These are phyloP conservation scores for Chouioia cunea DNA, from an alignment of 2,888 invertebrate genomes.

Conservation along the genomic window DNA sequence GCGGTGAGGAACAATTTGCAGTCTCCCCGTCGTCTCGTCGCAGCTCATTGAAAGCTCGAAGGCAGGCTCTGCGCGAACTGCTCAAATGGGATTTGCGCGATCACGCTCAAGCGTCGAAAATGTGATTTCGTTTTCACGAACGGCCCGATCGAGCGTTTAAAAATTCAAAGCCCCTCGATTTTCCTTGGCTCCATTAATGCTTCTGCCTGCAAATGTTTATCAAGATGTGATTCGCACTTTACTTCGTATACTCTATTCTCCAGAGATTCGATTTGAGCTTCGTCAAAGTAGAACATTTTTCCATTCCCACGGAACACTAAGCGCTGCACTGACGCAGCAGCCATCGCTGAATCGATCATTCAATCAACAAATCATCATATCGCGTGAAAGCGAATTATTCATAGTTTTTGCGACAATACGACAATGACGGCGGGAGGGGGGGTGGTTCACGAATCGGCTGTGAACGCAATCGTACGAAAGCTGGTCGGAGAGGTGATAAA, in stretches of 20 bases:
- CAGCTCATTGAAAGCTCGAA: background rate
- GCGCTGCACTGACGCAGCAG: no score
- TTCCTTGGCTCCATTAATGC: background rate
- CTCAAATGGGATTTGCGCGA: slow-evolving; percentile 23
- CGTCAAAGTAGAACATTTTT: no score
- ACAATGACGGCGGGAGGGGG: background rate
- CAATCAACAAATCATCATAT: no score
- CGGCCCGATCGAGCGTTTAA: background rate
- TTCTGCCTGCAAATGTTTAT: background rate
- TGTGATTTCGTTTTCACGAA: slow-evolving; percentile 11
- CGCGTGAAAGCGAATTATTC: no score
- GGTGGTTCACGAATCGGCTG: no score
- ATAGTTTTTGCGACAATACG: no score
- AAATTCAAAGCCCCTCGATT: background rate
- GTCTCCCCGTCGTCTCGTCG: background rate
- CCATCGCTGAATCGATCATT: no score
- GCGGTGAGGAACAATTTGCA: slow-evolving; percentile 18
- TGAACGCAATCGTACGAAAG: slow-evolving; percentile 10
- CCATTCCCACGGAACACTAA: no score
- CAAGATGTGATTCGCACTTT: no score
- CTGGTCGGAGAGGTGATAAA: slow-evolving; percentile 40
- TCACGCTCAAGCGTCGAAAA: slow-evolving; percentile 14
- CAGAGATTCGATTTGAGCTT: no score
- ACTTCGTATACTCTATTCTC: no score
- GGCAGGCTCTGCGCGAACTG: background rate